phyloP scores from a whole-genome alignment of 2,113 vertebrate species.

The Dasyurus viverrinus region DNA sequence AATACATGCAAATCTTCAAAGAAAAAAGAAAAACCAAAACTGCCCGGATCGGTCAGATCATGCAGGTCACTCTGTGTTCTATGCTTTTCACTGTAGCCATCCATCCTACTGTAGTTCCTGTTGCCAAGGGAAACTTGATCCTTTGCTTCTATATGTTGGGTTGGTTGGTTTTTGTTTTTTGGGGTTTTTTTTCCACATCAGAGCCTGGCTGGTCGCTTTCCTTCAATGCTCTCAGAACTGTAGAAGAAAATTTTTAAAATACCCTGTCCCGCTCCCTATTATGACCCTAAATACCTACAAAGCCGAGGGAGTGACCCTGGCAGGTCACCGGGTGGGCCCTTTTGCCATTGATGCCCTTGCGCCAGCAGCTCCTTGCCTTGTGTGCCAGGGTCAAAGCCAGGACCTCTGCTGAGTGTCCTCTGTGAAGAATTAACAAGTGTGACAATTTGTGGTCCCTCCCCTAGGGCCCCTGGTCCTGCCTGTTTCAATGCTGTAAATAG shows the following conservation, averaged over 20 bases:
- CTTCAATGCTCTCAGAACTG: slow-evolving; percentile 82
- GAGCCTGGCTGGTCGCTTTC: slow-evolving; percentile 81
- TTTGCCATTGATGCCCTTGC: slow-evolving; percentile 88
- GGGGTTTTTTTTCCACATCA: slow-evolving; percentile 84
- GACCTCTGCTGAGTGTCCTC: slow-evolving; percentile 90
- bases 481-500: slow-evolving; percentile 92
- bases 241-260: slow-evolving; percentile 86
- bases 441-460: slow-evolving; percentile 88
- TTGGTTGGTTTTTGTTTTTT: neutral
- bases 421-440: slow-evolving; percentile 92
- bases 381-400: slow-evolving; percentile 90
- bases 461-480: slow-evolving; percentile 82
- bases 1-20: slow-evolving; percentile 72
- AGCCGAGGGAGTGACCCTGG: slow-evolving; percentile 81
- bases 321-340: slow-evolving; percentile 85
- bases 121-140: slow-evolving; percentile 87
- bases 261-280: slow-evolving; percentile 76
- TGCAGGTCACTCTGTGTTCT: slow-evolving; percentile 84
- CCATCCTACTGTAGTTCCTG: slow-evolving; percentile 85
- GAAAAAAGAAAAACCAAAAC: slow-evolving; percentile 85
- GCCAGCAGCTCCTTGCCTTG: slow-evolving; percentile 84
- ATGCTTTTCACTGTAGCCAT: slow-evolving; percentile 82
- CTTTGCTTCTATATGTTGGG: slow-evolving; percentile 89
- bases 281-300: slow-evolving; percentile 89
- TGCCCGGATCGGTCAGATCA: slow-evolving; percentile 83